Evolutionary conservation across 1,140 invertebrate genomes (phyloP).

Genomic region (Phymastichus coffea): DNA sequence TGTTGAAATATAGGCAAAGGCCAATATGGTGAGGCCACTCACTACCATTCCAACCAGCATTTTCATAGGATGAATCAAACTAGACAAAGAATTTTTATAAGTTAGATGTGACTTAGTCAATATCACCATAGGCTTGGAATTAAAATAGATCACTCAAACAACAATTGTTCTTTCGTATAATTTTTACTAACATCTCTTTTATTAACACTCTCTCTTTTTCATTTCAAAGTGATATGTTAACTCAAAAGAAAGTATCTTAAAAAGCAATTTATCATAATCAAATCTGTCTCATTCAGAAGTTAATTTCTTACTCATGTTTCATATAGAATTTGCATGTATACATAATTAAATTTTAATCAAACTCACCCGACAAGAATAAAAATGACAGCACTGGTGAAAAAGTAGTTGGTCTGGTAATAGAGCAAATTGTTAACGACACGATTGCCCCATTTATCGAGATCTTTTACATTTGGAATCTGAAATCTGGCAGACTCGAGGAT

Average conservation of each 20-base stretch:
- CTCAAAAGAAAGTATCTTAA: too few relatives aligned
- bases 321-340: too few relatives aligned
- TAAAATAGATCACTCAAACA: too few relatives aligned
- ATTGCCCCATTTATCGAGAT: slow-evolving; percentile 81
- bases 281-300: slow-evolving; percentile 54
- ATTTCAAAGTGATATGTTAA: too few relatives aligned
- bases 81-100: too few relatives aligned
- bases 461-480: slow-evolving; percentile 77
- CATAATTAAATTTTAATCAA: background rate
- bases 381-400: slow-evolving; percentile 67
- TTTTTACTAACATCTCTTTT: too few relatives aligned
- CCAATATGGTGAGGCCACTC: slow-evolving; percentile 61
- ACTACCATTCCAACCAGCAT: slow-evolving; percentile 70
- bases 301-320: too few relatives aligned
- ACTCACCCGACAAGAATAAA: slow-evolving; percentile 73
- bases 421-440: slow-evolving; percentile 79
- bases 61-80: slow-evolving; percentile 73
- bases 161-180: too few relatives aligned
- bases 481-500: slow-evolving; percentile 75
- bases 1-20: slow-evolving; percentile 67
- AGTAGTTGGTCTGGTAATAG: slow-evolving; percentile 89
- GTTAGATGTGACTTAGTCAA: too few relatives aligned
- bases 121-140: too few relatives aligned
- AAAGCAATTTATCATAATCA: too few relatives aligned
- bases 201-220: too few relatives aligned